These are phyloP conservation scores for Drosophila sturtevanti DNA, from an alignment of 1,140 invertebrate genomes.

Conservation along the genomic window DNA sequence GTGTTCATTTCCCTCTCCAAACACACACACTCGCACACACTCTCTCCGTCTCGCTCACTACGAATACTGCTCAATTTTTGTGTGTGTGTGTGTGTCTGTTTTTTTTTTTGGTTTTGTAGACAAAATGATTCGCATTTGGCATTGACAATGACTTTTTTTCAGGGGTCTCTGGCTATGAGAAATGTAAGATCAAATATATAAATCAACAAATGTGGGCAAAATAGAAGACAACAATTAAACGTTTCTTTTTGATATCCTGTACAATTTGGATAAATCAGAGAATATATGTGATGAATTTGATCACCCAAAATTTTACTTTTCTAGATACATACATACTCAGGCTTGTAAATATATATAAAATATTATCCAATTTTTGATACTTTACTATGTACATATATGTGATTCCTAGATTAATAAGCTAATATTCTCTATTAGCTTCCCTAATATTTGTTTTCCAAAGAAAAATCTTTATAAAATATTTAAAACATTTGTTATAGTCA, in stretches of 20 bases:
- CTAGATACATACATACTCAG: no score
- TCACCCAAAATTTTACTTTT: no score
- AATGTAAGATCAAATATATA: constrained; percentile 38
- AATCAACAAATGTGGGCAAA: constrained; percentile 27
- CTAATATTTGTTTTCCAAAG: no score
- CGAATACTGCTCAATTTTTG: no score
- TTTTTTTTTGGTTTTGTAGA: constrained; percentile 39
- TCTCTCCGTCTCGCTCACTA: constrained; percentile 17
- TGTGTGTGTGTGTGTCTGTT: background rate
- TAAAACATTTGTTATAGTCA: no score
- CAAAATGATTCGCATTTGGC: constrained; percentile 73
- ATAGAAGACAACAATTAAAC: constrained; percentile 22
- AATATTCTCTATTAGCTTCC: no score
- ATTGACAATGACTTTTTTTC: constrained; percentile 74
- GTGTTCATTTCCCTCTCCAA: constrained; percentile 16
- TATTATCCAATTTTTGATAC: no score
- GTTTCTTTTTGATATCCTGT: background rate
- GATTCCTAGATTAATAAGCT: no score
- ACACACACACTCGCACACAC: background rate
- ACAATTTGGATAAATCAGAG: no score
- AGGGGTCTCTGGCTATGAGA: constrained; percentile 11
- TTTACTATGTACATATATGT: no score
- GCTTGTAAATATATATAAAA: no score
- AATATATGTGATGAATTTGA: background rate
- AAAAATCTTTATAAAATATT: no score